Base-by-base conservation (phyloP, 2,888 invertebrate species). In the Tuberolachnus salignus region DNA sequence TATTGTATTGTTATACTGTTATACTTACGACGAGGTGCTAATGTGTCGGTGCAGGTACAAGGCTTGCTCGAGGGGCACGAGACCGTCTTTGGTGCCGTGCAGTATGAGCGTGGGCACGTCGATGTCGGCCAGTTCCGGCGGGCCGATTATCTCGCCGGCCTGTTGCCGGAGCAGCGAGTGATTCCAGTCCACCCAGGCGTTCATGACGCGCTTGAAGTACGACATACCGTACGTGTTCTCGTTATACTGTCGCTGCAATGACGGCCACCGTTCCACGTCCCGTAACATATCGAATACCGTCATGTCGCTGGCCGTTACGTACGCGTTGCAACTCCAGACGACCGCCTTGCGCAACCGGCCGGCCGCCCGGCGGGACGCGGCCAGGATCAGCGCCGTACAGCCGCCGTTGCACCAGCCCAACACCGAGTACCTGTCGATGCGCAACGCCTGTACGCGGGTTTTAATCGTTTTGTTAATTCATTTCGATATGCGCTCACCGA, bases 381-480 rank as follows among this genome's bases (percentile, higher is more conserved):
- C 34, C 6, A 34, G 84, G 46, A 95, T 90, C 82, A 96, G 85
- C 19, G 90, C 91, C 0, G 92, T 90, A 61, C 91, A 92, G 1
- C 94, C 96, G 34, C 96, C 96, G 86, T 94, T 94, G 86, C 94
- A 94, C 94, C 95, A 96, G 0, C 96, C 96, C 80, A 95, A 84
- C 14, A 95, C 83, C 0, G 94, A 94, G 85, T 90, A 94, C 82
- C 89, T 89, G 0, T 88, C 84, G 63, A 91, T 87, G 1, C 90
- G 89, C 11, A 95, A 84, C 66, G 87, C 86, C 89, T 91, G 83
- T 8, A 9, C 3, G 42, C 42, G 34, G 3, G 34, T 34, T 34
- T 34, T 6, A 34, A 34, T 34, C 34, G 34, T 34, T 3, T 34
- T 34, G 34, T 3, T 6, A 6, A 34, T 34, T 34, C 3, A 34